Conservation (phyloP, 2,113 vertebrate species). For the Oceanites oceanicus region DNA sequence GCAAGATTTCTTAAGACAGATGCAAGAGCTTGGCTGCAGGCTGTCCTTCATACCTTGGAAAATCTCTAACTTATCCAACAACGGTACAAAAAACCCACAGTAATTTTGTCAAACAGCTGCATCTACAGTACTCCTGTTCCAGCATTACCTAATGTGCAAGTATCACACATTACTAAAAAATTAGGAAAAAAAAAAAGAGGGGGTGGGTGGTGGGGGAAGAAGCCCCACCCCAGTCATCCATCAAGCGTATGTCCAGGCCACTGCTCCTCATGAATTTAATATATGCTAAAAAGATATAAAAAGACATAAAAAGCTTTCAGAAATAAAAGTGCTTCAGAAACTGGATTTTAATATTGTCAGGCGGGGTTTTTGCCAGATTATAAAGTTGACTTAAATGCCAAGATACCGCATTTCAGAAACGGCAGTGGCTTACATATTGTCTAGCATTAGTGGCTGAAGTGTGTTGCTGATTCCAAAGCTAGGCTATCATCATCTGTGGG, state of each 20-base stretch:
- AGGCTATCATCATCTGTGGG: not conserved
- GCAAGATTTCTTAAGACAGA: not conserved
- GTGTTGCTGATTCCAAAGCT: not conserved
- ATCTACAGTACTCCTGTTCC: not conserved
- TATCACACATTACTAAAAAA: not conserved
- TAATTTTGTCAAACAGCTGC: not conserved
- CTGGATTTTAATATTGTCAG: not conserved
- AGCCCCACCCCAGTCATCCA: not conserved
- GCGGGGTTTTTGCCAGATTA: not conserved
- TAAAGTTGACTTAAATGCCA: constrained; percentile 37
- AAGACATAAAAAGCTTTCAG: constrained; percentile 25
- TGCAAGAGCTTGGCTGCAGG: not conserved
- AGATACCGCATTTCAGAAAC: not conserved
- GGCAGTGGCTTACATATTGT: not conserved
- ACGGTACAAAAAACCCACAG: not conserved
- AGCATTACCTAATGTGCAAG: not conserved
- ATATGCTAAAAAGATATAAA: constrained; percentile 10
- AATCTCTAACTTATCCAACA: not conserved
- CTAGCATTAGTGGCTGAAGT: not conserved
- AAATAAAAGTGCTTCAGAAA: not conserved
- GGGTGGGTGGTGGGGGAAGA: fast-evolving
- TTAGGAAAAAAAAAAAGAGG: fast-evolving
- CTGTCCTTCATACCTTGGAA: not conserved
- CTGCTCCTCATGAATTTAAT: not conserved
- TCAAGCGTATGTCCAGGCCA: not conserved